A percentile compares a stretch with the other conserved stretches of the same genome.
Evolutionary conservation across 2,888 invertebrate species (phyloP).

Genomic region (Cotesia congregata): DNA sequence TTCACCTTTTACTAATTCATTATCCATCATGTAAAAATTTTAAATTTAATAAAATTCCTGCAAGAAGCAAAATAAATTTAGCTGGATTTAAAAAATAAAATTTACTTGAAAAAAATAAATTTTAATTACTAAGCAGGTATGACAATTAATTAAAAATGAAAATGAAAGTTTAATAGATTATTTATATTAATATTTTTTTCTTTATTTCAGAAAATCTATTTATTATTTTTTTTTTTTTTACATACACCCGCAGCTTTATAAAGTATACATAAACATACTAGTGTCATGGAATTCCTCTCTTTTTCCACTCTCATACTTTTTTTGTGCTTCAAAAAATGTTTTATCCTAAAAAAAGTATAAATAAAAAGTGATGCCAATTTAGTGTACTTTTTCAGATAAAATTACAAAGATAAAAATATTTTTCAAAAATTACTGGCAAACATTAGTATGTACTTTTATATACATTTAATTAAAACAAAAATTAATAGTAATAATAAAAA

Average conservation of each 20-base stretch:
- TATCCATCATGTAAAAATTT: conserved; percentile 14
- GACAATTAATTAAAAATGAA: background rate
- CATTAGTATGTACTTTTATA: background rate
- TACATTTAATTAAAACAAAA: background rate
- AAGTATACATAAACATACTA: conserved; percentile 55
- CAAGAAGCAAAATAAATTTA: conserved; percentile 59
- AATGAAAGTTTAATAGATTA: conserved; percentile 17
- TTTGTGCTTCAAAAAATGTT: conserved; percentile 47
- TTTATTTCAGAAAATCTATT: conserved; percentile 34
- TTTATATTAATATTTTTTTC: conserved; percentile 17
- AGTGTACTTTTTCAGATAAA: background rate
- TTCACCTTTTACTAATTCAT: conserved; percentile 23
- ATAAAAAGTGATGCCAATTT: background rate
- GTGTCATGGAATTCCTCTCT: conserved; percentile 63
- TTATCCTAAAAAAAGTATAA: conserved; percentile 1
- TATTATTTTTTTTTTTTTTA: conserved; percentile 29
- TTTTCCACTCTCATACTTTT: conserved; percentile 38
- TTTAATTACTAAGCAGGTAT: background rate
- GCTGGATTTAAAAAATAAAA: conserved; percentile 4
- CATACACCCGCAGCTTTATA: conserved; percentile 38
- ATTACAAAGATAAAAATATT: background rate
- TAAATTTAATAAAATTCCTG: conserved; percentile 51
- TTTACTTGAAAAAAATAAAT: conserved; percentile 24
- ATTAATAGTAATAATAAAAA: background rate
- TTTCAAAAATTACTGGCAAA: conserved; percentile 7